Conservation (phyloP, 2,888 invertebrate species). For the Scaptomyza tumidula region DNA sequence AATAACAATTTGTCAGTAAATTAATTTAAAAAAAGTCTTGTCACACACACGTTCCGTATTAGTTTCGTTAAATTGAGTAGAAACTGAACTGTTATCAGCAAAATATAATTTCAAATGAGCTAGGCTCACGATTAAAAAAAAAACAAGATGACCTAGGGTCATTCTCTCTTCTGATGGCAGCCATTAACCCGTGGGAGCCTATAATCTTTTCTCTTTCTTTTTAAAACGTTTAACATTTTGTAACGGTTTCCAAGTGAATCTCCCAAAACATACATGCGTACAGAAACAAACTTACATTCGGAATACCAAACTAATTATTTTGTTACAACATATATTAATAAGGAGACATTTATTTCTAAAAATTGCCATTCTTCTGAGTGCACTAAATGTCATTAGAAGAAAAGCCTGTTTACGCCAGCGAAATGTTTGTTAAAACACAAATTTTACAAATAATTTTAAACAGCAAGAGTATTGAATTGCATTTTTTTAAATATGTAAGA, state of each 20-base stretch:
- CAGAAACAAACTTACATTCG: no score
- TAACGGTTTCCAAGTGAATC: not conserved
- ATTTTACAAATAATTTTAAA: not conserved
- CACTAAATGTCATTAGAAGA: no score
- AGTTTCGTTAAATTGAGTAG: constrained; percentile 30
- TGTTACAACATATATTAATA: no score
- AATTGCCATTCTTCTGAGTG: no score
- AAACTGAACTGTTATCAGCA: constrained; percentile 43
- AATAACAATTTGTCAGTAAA: not conserved
- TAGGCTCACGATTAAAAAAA: constrained; percentile 38
- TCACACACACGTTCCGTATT: constrained; percentile 10
- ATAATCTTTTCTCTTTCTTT: not conserved
- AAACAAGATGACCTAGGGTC: constrained; percentile 42
- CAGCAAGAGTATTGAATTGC: not conserved
- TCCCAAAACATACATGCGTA: not conserved
- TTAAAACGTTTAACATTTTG: not conserved
- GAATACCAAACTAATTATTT: no score
- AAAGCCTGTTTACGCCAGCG: no score
- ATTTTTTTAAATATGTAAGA: not conserved
- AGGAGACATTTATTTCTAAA: no score
- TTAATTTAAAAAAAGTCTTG: constrained; percentile 2
- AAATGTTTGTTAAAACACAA: not conserved
- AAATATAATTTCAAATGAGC: constrained; percentile 22
- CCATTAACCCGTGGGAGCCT: constrained; percentile 28
- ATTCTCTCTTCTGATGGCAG: constrained; percentile 9